A percentile compares a stretch with the other conserved stretches of the same genome.
Conservation (phyloP, 2,113 vertebrate genomes). For the Mungos mungo region DNA sequence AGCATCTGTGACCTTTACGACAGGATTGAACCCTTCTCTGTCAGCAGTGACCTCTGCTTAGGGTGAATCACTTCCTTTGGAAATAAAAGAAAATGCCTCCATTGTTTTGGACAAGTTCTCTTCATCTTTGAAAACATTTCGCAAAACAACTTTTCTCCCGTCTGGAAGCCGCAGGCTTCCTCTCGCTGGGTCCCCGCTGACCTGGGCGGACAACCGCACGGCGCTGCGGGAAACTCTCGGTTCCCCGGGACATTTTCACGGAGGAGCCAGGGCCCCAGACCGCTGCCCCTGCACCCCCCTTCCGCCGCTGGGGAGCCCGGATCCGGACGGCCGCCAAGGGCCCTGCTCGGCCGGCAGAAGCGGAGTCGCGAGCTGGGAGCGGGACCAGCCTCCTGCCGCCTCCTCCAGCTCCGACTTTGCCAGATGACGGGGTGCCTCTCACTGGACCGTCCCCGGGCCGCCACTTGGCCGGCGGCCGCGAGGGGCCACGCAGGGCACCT, state of each 20-base stretch:
- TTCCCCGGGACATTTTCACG: not conserved
- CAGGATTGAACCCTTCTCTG: conserved; percentile 48
- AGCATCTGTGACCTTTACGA: conserved; percentile 62
- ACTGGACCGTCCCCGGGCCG: not conserved
- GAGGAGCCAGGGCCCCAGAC: not conserved
- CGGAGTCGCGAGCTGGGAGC: not conserved
- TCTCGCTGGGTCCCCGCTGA: conserved; percentile 27
- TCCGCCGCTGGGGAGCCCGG: not conserved
- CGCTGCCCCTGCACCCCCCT: not conserved
- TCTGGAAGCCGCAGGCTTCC: not conserved
- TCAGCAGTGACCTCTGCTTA: conserved; percentile 65
- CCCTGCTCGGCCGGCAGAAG: not conserved
- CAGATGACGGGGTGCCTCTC: not conserved
- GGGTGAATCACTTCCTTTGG: conserved; percentile 80
- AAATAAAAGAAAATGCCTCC: conserved; percentile 39
- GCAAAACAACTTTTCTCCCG: not conserved
- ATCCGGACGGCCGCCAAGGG: not conserved
- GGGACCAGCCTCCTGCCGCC: not conserved
- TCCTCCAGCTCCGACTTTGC: not conserved
- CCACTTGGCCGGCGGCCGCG: not conserved
- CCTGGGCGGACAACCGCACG: not conserved
- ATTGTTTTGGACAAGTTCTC: conserved; percentile 67
- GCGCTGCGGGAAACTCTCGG: not conserved
- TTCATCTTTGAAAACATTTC: conserved; percentile 51
- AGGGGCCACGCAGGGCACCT: not conserved